phyloP scores from a whole-genome alignment of 1,140 invertebrate genomes.

The Lepeophtheirus salmonis region DNA sequence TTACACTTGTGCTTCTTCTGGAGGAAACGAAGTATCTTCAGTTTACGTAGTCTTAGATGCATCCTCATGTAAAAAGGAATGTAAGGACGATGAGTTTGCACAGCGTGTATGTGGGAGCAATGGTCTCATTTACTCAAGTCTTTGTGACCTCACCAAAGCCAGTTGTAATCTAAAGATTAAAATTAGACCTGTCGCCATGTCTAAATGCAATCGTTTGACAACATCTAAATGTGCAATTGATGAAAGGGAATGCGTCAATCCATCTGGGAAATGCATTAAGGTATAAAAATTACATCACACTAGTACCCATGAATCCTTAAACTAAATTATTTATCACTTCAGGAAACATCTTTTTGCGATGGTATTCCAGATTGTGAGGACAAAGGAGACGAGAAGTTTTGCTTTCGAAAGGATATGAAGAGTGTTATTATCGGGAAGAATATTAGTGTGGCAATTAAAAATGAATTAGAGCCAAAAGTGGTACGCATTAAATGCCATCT shows the following conservation, averaged over 20 bases:
- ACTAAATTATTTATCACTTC: no score
- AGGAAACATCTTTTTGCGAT: background rate
- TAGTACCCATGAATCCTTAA: no score
- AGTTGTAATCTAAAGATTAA: background rate
- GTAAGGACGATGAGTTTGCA: background rate
- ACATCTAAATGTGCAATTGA: background rate
- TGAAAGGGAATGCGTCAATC: background rate
- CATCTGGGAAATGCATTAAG: background rate
- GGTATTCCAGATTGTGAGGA: background rate
- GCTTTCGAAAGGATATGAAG: background rate
- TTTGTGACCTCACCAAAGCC: background rate
- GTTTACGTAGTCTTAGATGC: background rate
- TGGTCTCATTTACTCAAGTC: background rate
- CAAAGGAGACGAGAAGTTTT: background rate
- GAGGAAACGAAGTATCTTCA: background rate
- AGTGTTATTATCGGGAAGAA: background rate
- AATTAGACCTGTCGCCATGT: background rate
- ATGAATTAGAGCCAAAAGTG: background rate
- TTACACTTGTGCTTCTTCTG: background rate
- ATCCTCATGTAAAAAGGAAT: background rate
- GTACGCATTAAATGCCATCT: background rate
- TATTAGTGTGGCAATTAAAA: background rate
- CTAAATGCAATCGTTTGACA: background rate
- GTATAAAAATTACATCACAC: background rate
- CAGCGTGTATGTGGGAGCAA: background rate